Conservation (phyloP, 2,113 vertebrate species). For the Chlamydotis undulata region DNA sequence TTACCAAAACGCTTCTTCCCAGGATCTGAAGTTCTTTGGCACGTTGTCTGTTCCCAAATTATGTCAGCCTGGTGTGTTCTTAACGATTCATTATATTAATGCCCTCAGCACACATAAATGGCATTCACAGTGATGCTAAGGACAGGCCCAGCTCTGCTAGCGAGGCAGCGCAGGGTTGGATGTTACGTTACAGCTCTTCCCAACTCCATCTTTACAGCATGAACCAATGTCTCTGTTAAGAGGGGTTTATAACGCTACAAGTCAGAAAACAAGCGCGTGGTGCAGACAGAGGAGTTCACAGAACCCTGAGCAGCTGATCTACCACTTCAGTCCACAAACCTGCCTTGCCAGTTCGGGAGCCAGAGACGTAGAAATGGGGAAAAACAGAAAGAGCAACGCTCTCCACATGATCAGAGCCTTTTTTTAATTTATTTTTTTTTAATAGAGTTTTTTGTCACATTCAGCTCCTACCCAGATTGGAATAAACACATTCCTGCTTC, state of each 20-base stretch:
- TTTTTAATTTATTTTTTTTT: background rate
- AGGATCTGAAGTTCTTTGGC: background rate
- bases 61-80: background rate
- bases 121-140: background rate
- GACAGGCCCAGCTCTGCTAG: background rate
- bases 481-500: conserved; percentile 10
- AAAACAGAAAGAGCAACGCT: background rate
- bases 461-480: background rate
- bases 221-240: background rate
- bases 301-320: background rate
- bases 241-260: background rate
- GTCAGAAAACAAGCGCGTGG: background rate
- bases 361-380: background rate
- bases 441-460: background rate
- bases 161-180: background rate
- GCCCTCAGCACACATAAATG: background rate
- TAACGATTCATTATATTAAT: background rate
- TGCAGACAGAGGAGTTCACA: background rate
- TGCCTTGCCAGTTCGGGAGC: background rate
- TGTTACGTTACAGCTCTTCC: accelerated
- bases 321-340: background rate
- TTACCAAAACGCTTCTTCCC: background rate
- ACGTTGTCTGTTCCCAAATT: background rate
- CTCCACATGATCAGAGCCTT: background rate
- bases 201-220: no score